Evolutionary conservation across 2,797 vertebrate genomes (phyloP), one percentile per base, ranked within the genome.

Genomic region (Sphenopsis melanotis): DNA sequence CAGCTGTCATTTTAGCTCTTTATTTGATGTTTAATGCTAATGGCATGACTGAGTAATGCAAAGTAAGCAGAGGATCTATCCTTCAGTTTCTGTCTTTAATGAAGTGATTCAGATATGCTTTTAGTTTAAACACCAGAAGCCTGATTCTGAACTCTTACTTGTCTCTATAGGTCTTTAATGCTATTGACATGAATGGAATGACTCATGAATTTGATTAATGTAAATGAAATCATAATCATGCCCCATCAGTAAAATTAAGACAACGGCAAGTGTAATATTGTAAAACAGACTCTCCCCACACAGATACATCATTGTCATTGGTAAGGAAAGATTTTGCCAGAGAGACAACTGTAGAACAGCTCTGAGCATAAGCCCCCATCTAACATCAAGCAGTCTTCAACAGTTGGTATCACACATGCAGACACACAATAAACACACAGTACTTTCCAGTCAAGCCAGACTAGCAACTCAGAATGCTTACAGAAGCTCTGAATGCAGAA

Each of bases 331-430:
- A 50, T 66, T 93, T 75, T 89, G 65, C 72, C 71, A 86, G 55
- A 65, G n/a, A 91, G n/a, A 57, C 72, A 86, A 90, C 72, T 83
- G 55, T 32, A 82, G 79, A 95, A 82, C 50, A 91, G 37, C 81
- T 84, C 81, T 89, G 65, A 87, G 87, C 87, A 50, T 89, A 92
- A 93, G 61, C 57, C 79, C 29, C 95, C 64, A 86, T 80, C 55
- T 95, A 91, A 76, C 79, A 92, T 88, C 63, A 69, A 94, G 83
- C 69, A 95, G 37, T 68, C 59, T 95, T 81, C 83, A 93, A 76
- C 92, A 93, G 94, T 91, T 97, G 92, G 82, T 72, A 61, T 93
- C 79, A 72, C 83, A 86, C 75, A 91, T 93, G 74, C 87, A 95
- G 69, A 66, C 75, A 71, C 76, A 83, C 69, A 94, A 89, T 79